Evolutionary conservation across 2,888 invertebrate genomes (phyloP).

Genomic region (Melitaea athalia): DNA sequence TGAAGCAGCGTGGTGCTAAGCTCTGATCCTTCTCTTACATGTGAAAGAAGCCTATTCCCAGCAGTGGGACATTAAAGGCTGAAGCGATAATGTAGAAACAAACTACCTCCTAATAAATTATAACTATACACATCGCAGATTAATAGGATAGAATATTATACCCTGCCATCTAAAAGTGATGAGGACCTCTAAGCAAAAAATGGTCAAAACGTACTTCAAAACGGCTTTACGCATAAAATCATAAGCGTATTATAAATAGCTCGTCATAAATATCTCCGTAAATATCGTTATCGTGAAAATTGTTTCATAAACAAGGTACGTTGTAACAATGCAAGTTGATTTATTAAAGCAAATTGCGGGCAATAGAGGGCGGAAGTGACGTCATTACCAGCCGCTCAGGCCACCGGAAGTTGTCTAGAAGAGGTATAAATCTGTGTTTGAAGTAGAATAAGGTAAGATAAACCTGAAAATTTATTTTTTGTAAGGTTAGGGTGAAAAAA

Average conservation of each 20-base stretch:
- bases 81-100: no score
- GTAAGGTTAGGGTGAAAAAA: not conserved
- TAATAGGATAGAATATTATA: no score
- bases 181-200: not conserved
- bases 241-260: not conserved
- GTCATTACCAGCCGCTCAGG: slow-evolving; percentile 48
- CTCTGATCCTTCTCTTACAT: no score
- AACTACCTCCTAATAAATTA: no score
- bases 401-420: slow-evolving; percentile 20
- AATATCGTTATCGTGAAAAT: slow-evolving; percentile 17
- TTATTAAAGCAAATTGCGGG: slow-evolving; percentile 68
- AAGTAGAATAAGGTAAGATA: slow-evolving; percentile 2
- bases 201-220: not conserved
- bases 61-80: no score
- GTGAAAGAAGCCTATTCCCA: no score
- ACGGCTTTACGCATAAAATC: not conserved
- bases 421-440: slow-evolving; percentile 21
- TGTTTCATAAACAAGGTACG: slow-evolving; percentile 27
- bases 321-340: slow-evolving; percentile 48
- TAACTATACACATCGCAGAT: no score
- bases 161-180: no score
- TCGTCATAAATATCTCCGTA: slow-evolving; percentile 2
- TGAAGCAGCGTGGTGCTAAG: no score
- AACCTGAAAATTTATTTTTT: not conserved
- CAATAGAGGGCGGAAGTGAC: slow-evolving; percentile 68